phyloP scores from a whole-genome alignment of 1,140 invertebrate species.

The Lepidurus packardi region DNA sequence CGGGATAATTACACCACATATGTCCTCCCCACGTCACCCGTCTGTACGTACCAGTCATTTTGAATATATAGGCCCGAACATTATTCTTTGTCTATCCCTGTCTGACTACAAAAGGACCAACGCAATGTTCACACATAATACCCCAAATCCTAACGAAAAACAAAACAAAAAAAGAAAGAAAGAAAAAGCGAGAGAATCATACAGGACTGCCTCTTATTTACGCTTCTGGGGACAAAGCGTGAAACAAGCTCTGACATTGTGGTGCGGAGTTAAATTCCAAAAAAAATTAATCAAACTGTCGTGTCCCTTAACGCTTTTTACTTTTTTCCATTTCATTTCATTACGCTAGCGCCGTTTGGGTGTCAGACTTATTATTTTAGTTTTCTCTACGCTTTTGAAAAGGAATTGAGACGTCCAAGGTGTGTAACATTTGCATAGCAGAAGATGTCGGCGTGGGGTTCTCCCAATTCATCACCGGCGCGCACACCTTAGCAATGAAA shows the following conservation, averaged over 20 bases:
- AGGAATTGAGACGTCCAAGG: slow-evolving; percentile 2
- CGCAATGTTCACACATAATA: neutral
- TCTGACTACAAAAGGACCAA: neutral
- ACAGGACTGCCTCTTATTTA: neutral
- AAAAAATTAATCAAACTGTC: slow-evolving; percentile 6
- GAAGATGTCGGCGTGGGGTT: slow-evolving; percentile 13
- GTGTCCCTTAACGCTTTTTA: neutral
- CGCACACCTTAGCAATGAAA: slow-evolving; percentile 21
- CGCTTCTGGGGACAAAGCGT: neutral
- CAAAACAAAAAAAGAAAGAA: neutral
- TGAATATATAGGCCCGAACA: neutral
- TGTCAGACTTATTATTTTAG: neutral
- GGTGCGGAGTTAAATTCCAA: neutral
- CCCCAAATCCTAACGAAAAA: neutral
- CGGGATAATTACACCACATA: slow-evolving; percentile 13
- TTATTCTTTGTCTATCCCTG: neutral
- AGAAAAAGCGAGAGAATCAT: neutral
- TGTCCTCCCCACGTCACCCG: neutral
- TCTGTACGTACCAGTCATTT: neutral
- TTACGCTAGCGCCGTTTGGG: neutral
- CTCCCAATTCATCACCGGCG: slow-evolving; percentile 17
- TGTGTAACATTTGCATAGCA: slow-evolving; percentile 9
- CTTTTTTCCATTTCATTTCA: neutral
- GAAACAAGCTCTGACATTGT: neutral
- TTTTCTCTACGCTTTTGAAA: slow-evolving; percentile 2